Conservation (phyloP, 2,797 vertebrate species). For the Sebastiscus albofasciatus region DNA sequence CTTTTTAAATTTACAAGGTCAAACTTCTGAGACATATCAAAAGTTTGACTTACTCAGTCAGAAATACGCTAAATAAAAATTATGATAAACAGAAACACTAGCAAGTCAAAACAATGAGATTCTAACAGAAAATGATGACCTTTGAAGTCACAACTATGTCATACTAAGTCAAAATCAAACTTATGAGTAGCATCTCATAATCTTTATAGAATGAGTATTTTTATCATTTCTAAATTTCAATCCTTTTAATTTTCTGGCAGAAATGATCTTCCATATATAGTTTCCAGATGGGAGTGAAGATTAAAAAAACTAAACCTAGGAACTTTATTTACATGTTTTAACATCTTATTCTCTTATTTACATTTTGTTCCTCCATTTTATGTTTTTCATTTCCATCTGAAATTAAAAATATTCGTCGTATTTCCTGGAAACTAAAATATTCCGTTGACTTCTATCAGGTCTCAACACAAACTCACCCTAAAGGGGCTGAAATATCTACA, state of each 20-base stretch:
- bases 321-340: slow-evolving; percentile 76
- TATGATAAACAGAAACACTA: neutral
- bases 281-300: slow-evolving; percentile 43
- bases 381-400: slow-evolving; percentile 32
- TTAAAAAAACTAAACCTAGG: slow-evolving; percentile 50
- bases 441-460: neutral
- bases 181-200: neutral
- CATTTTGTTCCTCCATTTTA: slow-evolving; percentile 56
- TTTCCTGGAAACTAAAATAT: slow-evolving; percentile 10
- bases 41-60: neutral
- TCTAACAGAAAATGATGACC: neutral
- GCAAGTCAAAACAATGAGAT: neutral
- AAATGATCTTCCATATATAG: slow-evolving; percentile 16
- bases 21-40: neutral
- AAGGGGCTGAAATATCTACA: neutral
- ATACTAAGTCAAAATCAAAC: neutral
- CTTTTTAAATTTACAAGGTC: neutral
- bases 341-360: slow-evolving; percentile 75
- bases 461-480: neutral
- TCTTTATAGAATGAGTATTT: neutral
- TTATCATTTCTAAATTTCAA: neutral
- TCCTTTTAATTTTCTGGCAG: slow-evolving; percentile 10
- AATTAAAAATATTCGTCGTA: neutral
- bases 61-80: neutral
- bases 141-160: neutral